Evolutionary conservation across 2,888 invertebrate genomes (phyloP).

Genomic region (Coecobrya sp.): DNA sequence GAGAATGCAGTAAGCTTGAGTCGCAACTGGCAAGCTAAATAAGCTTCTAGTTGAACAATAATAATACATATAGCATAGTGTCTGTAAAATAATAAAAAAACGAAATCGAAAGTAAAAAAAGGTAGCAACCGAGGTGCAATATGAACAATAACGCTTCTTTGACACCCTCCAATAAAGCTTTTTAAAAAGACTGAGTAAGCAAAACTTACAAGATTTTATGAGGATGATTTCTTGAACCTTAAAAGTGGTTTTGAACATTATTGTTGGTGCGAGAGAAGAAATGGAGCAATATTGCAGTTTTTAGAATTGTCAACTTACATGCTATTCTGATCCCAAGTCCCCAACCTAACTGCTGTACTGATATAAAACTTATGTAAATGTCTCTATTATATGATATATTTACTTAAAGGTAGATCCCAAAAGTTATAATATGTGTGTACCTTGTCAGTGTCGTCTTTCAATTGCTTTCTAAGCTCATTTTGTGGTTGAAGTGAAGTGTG

Average conservation of each 20-base stretch:
- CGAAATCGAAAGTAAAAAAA: conserved; percentile 62
- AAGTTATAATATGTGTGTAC: not conserved
- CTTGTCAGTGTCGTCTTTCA: conserved; percentile 46
- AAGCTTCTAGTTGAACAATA: no score
- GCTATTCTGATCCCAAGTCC: not conserved
- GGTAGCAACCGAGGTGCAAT: conserved; percentile 49
- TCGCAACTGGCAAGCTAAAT: not conserved
- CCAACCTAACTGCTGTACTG: no score
- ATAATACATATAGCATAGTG: conserved; percentile 7
- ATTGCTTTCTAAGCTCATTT: conserved; percentile 71
- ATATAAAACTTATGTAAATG: not conserved
- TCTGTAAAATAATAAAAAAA: conserved; percentile 18
- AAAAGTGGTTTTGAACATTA: not conserved
- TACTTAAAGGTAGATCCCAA: not conserved
- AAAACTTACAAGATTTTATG: conserved; percentile 60
- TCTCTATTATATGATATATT: not conserved
- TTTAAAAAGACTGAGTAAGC: conserved; percentile 42
- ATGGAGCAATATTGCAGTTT: conserved; percentile 49
- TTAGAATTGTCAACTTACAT: not conserved
- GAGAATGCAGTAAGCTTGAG: not conserved
- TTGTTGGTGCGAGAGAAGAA: not conserved
- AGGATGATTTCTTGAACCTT: conserved; percentile 28
- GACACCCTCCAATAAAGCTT: conserved; percentile 59
- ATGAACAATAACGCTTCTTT: conserved; percentile 53
- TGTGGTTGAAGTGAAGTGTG: conserved; percentile 59